These are phyloP conservation scores for Pachypeltis micranthus DNA, from an alignment of 1,140 invertebrate genomes.

Conservation along the genomic window DNA sequence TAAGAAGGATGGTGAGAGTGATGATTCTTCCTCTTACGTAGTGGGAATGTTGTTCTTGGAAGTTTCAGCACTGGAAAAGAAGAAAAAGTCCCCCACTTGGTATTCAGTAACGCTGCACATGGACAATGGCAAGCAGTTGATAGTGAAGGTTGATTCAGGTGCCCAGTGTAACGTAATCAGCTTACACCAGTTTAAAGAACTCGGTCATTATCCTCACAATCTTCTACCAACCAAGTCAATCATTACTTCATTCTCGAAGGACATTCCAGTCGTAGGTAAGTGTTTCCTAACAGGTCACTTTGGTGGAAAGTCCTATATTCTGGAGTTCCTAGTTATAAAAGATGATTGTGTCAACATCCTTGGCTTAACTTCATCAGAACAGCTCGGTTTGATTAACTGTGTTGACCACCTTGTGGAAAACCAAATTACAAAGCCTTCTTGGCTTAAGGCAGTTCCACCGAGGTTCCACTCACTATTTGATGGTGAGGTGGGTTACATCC, in stretches of 20 bases:
- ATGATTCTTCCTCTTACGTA: not conserved
- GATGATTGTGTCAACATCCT: not conserved
- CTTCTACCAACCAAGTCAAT: not conserved
- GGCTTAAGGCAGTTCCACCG: not conserved
- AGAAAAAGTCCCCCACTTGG: not conserved
- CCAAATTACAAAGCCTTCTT: too few relatives aligned
- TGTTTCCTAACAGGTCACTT: not conserved
- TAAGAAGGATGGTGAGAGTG: not conserved
- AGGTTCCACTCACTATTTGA: not conserved
- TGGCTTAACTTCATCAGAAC: not conserved
- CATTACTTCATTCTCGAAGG: not conserved
- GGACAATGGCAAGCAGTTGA: not conserved
- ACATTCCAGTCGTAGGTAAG: not conserved
- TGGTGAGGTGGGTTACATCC: constrained; percentile 9
- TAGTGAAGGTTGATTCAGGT: not conserved
- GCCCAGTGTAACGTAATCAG: not conserved
- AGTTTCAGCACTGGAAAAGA: not conserved
- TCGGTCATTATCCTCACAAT: not conserved
- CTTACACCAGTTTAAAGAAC: not conserved
- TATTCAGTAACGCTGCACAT: not conserved
- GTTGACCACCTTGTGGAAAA: not conserved
- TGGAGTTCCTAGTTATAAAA: not conserved
- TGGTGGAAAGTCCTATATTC: not conserved
- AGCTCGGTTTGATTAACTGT: not conserved
- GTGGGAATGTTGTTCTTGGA: not conserved